Conservation (phyloP, 64 coral and sea anemone genomes). For the Pachyseris speciosa region DNA sequence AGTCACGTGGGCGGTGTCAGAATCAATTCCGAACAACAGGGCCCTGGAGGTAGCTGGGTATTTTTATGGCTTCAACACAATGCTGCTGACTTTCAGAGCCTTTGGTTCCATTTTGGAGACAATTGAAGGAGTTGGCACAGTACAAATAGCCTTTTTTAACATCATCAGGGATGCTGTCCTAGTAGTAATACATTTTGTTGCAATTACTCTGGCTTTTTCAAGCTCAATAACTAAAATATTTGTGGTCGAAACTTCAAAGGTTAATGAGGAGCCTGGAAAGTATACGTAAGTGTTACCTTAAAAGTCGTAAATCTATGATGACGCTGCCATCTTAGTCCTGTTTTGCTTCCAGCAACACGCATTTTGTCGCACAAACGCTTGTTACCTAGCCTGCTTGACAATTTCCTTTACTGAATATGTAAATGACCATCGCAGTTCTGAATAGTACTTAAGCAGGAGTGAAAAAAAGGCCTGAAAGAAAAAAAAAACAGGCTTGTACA, state of each 20-base stretch:
- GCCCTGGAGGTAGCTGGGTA: constrained; percentile 4
- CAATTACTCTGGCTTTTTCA: constrained; percentile 13
- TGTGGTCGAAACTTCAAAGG: not conserved
- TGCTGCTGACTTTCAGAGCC: constrained; percentile 25
- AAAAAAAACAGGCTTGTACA: too few species aligned
- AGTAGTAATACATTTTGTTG: constrained; percentile 12
- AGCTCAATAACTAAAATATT: constrained; percentile 28
- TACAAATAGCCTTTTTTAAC: constrained; percentile 39
- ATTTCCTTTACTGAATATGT: too few species aligned
- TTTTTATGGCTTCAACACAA: constrained; percentile 48
- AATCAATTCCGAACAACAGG: not conserved
- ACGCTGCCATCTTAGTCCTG: too few species aligned
- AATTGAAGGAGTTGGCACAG: not conserved
- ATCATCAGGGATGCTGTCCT: not conserved
- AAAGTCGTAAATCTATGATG: too few species aligned
- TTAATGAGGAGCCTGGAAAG: not conserved
- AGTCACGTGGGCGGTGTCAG: not conserved
- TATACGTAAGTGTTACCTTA: not conserved
- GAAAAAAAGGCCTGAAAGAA: too few species aligned
- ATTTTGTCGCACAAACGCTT: too few species aligned
- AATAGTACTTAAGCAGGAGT: too few species aligned
- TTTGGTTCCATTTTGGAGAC: constrained; percentile 33
- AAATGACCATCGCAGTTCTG: too few species aligned
- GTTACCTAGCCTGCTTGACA: too few species aligned
- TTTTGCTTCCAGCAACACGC: too few species aligned